Percentiles rank a stretch among this genome's conserved stretches.
phyloP scores from a whole-genome alignment of 23 tunicate species.

The Ciona savignyi region DNA sequence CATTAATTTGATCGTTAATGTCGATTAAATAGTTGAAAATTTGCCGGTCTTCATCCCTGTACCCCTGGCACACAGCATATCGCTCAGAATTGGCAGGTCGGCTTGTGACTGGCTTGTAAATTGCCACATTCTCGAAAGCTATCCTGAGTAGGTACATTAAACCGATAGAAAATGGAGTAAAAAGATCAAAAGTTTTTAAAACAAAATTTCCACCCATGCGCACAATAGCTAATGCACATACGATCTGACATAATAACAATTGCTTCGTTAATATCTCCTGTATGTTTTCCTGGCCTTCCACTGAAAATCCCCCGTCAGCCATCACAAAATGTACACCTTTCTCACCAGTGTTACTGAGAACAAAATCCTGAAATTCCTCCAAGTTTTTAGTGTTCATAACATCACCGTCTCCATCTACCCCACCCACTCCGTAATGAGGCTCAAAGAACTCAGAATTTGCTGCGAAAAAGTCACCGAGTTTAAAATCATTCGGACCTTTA shows the following conservation, averaged over 20 bases:
- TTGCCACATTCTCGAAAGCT: conserved; percentile 55
- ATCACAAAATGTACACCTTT: conserved; percentile 84
- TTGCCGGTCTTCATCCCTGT: conserved; percentile 45
- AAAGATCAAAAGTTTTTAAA: conserved; percentile 86
- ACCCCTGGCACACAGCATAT: conserved; percentile 87
- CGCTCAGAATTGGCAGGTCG: conserved; percentile 95
- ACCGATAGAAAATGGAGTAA: conserved; percentile 83
- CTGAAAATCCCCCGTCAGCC: conserved; percentile 97
- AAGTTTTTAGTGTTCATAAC: conserved; percentile 64
- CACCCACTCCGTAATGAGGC: conserved; percentile 75
- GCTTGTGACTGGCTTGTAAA: conserved; percentile 87
- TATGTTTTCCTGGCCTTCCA: conserved; percentile 90
- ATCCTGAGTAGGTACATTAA: conserved; percentile 72
- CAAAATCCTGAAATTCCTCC: conserved; percentile 69
- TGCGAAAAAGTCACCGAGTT: conserved; percentile 61
- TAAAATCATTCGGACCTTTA: conserved; percentile 83
- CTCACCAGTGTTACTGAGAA: conserved; percentile 54
- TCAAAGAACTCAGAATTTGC: conserved; percentile 79
- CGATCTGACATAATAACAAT: conserved; percentile 78
- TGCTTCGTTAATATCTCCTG: conserved; percentile 93
- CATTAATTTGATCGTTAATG: conserved; percentile 65
- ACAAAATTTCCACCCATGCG: conserved; percentile 63
- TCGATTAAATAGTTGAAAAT: conserved; percentile 48
- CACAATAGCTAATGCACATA: conserved; percentile 50
- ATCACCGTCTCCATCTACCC: conserved; percentile 79